Conservation (phyloP, 2,888 invertebrate genomes). For the Zaprionus bogoriensis region DNA sequence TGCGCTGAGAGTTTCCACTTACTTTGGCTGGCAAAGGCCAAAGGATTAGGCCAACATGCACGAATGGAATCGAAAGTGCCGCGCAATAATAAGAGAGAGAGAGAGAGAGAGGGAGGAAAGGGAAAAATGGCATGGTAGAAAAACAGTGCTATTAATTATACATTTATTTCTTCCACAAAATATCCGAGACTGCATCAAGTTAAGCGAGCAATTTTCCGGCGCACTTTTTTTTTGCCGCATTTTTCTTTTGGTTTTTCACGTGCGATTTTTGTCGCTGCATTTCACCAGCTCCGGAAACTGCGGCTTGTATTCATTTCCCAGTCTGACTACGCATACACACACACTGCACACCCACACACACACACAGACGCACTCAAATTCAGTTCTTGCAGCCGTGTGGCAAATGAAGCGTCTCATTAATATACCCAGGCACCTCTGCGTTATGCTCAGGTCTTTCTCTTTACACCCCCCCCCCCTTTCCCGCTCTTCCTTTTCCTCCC, state of each 20-base stretch:
- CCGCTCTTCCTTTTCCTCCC: too few relatives aligned
- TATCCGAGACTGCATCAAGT: neutral
- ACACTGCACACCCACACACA: neutral
- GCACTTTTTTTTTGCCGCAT: neutral
- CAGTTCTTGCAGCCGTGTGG: neutral
- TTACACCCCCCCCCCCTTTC: neutral
- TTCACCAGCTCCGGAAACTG: conserved; percentile 42
- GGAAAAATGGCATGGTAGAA: conserved; percentile 43
- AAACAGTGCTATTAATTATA: conserved; percentile 37
- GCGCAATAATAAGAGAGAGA: conserved; percentile 1
- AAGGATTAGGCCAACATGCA: conserved; percentile 36
- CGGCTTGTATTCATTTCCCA: conserved; percentile 49
- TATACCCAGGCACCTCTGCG: conserved; percentile 12
- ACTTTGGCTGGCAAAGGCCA: conserved; percentile 11
- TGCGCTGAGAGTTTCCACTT: conserved; percentile 4
- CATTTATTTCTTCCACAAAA: conserved; percentile 9
- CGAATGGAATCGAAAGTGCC: conserved; percentile 32
- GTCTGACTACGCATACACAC: conserved; percentile 12
- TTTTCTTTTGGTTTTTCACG: neutral
- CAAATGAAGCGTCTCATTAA: conserved; percentile 59
- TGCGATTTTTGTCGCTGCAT: conserved; percentile 34
- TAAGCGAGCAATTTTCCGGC: neutral
- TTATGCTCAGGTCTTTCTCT: conserved; percentile 12
- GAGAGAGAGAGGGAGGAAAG: conserved; percentile 6
- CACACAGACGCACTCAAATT: neutral